These are phyloP conservation scores for Phalacrocorax brasilianus DNA, from an alignment of 2,113 vertebrate genomes.

Conservation along the genomic window DNA sequence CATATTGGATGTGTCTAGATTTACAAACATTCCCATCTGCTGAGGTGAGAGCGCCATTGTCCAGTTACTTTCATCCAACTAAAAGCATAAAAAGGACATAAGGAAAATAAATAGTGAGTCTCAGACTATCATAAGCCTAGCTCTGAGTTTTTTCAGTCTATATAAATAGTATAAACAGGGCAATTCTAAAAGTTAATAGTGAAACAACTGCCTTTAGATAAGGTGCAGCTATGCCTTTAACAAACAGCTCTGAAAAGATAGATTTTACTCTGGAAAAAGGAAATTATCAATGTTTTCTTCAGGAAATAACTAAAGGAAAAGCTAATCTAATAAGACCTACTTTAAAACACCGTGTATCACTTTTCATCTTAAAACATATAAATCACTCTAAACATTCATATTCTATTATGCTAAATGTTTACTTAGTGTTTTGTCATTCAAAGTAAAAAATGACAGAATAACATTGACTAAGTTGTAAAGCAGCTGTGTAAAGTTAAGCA, in stretches of 20 bases:
- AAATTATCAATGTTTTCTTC: not conserved
- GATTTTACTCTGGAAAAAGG: not conserved
- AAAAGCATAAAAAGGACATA: not conserved
- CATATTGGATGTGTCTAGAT: conserved; percentile 73
- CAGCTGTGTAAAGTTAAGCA: not conserved
- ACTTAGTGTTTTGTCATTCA: not conserved
- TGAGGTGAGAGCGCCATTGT: conserved; percentile 78
- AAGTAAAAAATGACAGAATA: not conserved
- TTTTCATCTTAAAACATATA: not conserved
- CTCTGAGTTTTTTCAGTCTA: not conserved
- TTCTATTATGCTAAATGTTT: not conserved
- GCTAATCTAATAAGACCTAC: not conserved
- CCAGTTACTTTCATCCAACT: conserved; percentile 90
- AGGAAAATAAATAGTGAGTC: not conserved
- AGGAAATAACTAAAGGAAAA: not conserved
- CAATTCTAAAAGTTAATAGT: not conserved
- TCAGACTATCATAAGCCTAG: not conserved
- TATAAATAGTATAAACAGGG: not conserved
- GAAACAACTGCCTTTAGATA: not conserved
- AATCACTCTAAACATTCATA: not conserved
- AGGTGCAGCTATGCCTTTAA: not conserved
- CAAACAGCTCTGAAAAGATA: not conserved
- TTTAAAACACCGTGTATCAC: not conserved
- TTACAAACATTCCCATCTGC: conserved; percentile 67
- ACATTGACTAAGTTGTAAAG: not conserved